These are phyloP conservation scores for Brevimyrus niger DNA, from an alignment of 2,113 vertebrate genomes.

Conservation along the genomic window DNA sequence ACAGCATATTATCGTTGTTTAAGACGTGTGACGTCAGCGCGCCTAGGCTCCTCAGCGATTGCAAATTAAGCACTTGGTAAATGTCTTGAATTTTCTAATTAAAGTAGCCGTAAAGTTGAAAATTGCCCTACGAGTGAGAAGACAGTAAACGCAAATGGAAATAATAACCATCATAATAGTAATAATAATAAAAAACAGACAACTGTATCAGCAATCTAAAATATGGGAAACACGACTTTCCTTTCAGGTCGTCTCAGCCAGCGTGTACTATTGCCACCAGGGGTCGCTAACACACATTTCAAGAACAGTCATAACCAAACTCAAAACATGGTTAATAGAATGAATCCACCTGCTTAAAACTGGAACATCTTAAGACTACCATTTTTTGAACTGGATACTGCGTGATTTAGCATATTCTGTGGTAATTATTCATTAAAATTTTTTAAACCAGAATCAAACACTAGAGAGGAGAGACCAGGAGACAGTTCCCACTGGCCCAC, in stretches of 20 bases:
- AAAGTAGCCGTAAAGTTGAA: not conserved
- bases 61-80: not conserved
- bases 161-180: not conserved
- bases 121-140: not conserved
- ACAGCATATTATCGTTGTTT: not conserved
- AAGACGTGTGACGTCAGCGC: not conserved
- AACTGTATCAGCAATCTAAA: not conserved
- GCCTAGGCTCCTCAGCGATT: not conserved
- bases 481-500: not conserved
- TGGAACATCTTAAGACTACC: not conserved
- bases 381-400: not conserved
- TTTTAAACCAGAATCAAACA: not conserved
- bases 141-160: not conserved
- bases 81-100: not conserved
- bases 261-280: not conserved
- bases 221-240: not conserved
- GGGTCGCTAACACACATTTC: not conserved
- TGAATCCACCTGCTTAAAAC: not conserved
- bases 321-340: not conserved
- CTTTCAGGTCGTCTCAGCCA: not conserved
- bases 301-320: not conserved
- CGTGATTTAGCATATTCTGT: not conserved
- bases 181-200: not conserved
- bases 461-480: not conserved
- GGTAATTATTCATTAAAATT: not conserved